A percentile compares a stretch with the other conserved stretches of the same genome.
Evolutionary conservation across 2,888 invertebrate species (phyloP).

Genomic region (Chrysolina oricalcia): DNA sequence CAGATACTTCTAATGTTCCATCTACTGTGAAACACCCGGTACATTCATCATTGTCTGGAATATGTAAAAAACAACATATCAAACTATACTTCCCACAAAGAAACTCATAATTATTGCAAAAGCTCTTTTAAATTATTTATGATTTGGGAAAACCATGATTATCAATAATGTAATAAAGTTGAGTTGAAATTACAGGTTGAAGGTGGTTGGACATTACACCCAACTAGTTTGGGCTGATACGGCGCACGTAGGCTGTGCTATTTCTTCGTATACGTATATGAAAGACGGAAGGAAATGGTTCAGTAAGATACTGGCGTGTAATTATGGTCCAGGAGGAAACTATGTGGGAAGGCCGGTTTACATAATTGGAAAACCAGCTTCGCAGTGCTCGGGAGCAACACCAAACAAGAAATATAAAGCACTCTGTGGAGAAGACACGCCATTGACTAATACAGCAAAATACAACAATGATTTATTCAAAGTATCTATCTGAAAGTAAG

Average conservation of each 20-base stretch:
- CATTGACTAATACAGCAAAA: constrained; percentile 29
- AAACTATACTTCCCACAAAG: too few species aligned
- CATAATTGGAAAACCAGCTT: constrained; percentile 62
- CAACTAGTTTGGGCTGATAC: constrained; percentile 69
- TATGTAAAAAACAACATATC: too few species aligned
- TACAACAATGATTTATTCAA: constrained; percentile 34
- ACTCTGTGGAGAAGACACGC: constrained; percentile 59
- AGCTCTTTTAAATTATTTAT: too few species aligned
- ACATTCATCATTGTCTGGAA: too few species aligned
- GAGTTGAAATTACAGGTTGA: not conserved
- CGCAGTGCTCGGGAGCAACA: constrained; percentile 57
- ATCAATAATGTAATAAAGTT: not conserved
- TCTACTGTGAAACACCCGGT: too few species aligned
- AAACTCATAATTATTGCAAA: too few species aligned
- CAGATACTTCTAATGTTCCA: too few species aligned
- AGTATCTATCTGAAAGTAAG: not conserved
- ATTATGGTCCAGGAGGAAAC: constrained; percentile 69
- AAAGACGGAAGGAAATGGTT: constrained; percentile 58
- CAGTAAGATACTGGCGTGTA: constrained; percentile 66
- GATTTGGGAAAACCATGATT: too few species aligned
- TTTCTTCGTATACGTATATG: constrained; percentile 61
- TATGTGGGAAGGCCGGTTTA: constrained; percentile 66
- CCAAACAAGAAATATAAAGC: constrained; percentile 60
- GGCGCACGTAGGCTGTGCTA: constrained; percentile 66
- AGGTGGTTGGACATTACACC: constrained; percentile 66